Conservation (phyloP, 2,888 invertebrate species). For the Lochmaea capreae region DNA sequence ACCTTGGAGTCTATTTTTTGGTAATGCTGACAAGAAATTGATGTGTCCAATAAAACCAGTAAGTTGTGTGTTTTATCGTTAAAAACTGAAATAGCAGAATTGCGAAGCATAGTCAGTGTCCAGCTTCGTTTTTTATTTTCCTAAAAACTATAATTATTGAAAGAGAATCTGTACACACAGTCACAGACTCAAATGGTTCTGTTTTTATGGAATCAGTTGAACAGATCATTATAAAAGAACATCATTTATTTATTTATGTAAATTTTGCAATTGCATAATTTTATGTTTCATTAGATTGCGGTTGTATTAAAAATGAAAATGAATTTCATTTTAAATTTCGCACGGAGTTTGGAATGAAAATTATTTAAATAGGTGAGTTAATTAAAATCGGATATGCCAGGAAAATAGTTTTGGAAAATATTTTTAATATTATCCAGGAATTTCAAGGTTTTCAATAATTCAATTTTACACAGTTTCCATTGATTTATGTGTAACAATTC, state of each 20-base stretch:
- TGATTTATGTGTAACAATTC: too few species aligned
- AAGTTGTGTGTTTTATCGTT: constrained; percentile 38
- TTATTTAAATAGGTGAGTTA: not conserved
- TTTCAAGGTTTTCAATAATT: not conserved
- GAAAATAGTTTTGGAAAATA: not conserved
- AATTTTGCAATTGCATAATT: constrained; percentile 27
- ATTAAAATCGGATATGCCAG: not conserved
- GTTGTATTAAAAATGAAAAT: not conserved
- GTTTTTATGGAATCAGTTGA: not conserved
- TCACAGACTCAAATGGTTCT: not conserved
- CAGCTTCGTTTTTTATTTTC: too few species aligned
- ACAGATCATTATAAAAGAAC: too few species aligned
- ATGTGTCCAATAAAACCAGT: constrained; percentile 57
- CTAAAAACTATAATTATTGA: too few species aligned
- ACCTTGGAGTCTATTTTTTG: constrained; percentile 53
- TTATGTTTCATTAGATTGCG: constrained; percentile 44
- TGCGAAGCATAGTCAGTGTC: too few species aligned
- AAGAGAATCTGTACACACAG: too few species aligned
- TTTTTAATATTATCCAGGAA: not conserved
- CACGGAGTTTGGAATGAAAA: not conserved
- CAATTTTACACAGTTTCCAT: not conserved
- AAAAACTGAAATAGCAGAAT: too few species aligned
- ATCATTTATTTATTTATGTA: too few species aligned
- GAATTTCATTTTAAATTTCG: not conserved
- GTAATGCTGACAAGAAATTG: constrained; percentile 49